These are phyloP conservation scores for Pampusana beccarii DNA, from an alignment of 2,113 vertebrate genomes.

Conservation along the genomic window DNA sequence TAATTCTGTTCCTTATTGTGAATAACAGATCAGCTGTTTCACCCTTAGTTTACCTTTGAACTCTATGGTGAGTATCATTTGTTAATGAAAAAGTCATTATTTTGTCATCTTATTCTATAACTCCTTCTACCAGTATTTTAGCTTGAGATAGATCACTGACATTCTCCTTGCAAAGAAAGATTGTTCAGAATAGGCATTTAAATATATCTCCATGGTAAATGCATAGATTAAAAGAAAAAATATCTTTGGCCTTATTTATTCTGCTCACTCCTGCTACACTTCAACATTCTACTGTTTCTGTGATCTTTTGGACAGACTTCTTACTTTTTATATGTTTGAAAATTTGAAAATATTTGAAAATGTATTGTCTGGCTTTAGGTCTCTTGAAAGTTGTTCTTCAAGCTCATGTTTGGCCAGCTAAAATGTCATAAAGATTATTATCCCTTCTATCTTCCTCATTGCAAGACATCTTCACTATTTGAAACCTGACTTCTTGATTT, in stretches of 20 bases:
- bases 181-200: background rate
- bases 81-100: background rate
- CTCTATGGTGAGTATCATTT: background rate
- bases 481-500: background rate
- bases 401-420: background rate
- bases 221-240: background rate
- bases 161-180: background rate
- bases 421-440: background rate
- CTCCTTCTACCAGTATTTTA: background rate
- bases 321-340: background rate
- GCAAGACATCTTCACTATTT: background rate
- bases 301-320: background rate
- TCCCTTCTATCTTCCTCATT: background rate
- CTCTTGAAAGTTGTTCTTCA: background rate
- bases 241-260: background rate
- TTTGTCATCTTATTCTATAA: background rate
- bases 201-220: background rate
- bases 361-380: background rate
- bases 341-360: background rate
- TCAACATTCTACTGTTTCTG: background rate
- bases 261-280: background rate
- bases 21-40: background rate
- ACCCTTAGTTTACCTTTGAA: background rate
- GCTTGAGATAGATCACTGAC: background rate
- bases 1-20: background rate